Percentiles rank a stretch among this genome's conserved stretches.
These are phyloP conservation scores for Drosophila seguyi DNA, from an alignment of 1,140 invertebrate species.

Conservation along the genomic window DNA sequence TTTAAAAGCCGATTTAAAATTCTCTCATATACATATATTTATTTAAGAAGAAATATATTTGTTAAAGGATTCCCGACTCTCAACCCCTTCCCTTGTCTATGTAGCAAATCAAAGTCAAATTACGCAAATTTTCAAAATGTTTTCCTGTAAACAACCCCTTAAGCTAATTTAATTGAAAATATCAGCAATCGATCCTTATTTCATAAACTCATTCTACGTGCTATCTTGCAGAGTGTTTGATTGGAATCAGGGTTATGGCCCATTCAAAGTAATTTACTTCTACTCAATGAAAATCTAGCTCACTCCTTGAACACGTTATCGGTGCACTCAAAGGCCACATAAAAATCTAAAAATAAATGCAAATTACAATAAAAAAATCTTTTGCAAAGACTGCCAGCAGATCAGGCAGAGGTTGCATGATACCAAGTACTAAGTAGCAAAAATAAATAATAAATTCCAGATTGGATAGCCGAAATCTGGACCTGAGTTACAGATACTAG, in stretches of 20 bases:
- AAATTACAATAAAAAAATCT: constrained; percentile 9
- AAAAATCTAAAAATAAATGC: constrained; percentile 3
- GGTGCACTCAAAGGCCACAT: background rate
- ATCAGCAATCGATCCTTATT: background rate
- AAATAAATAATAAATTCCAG: constrained; percentile 1
- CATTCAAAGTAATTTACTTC: constrained; percentile 36
- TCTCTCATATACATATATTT: too few relatives aligned
- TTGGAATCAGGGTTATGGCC: constrained; percentile 6
- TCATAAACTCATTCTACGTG: background rate
- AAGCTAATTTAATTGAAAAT: background rate
- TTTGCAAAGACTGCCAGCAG: background rate
- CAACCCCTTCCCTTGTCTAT: background rate
- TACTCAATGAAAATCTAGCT: constrained; percentile 31
- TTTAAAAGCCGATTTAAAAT: too few relatives aligned
- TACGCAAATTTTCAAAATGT: background rate
- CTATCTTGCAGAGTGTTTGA: background rate
- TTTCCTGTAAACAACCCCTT: too few relatives aligned
- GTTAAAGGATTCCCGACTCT: background rate
- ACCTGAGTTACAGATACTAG: constrained; percentile 23
- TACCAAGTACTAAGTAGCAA: background rate
- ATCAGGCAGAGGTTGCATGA: background rate
- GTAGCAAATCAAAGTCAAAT: background rate
- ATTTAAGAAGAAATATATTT: background rate
- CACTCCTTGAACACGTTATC: constrained; percentile 15
- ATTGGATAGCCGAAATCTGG: background rate